phyloP scores from a whole-genome alignment of 2,797 vertebrate species.

The Gymnoscopelus braueri region DNA sequence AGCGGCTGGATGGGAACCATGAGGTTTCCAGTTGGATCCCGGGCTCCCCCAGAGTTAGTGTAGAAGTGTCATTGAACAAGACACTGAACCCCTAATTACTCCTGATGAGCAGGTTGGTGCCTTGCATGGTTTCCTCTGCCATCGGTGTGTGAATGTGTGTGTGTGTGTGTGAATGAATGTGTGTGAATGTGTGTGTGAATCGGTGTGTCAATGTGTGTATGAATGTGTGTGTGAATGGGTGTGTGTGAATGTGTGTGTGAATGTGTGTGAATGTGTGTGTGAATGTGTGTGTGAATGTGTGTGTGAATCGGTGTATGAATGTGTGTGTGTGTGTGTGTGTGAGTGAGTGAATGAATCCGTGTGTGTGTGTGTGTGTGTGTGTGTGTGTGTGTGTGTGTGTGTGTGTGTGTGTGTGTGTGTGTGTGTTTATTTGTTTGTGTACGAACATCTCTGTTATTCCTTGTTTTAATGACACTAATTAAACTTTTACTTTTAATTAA shows the following conservation, averaged over 20 bases:
- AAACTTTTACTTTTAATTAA: constrained; percentile 77
- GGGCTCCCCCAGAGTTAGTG: no score
- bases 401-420: constrained; percentile 13
- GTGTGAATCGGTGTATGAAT: neutral
- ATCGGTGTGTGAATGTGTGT: no score
- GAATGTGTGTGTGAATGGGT: constrained; percentile 9
- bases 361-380: constrained; percentile 11
- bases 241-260: neutral
- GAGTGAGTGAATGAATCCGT: constrained; percentile 2
- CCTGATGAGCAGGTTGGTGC: no score
- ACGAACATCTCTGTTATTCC: constrained; percentile 69
- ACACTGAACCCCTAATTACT: no score
- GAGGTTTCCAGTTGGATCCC: no score
- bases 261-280: neutral
- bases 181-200: constrained; percentile 16
- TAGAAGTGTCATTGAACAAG: no score
- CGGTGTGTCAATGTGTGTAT: no score
- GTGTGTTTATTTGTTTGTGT: constrained; percentile 7
- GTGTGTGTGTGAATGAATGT: no score
- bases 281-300: constrained; percentile 23
- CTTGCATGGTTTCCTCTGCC: no score
- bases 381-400: neutral
- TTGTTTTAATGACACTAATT: constrained; percentile 76
- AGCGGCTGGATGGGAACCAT: no score
- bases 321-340: no score